Evolutionary conservation across 1,140 invertebrate genomes (phyloP), one percentile per base, ranked within the genome.

Genomic region (Procambarus virginalis): DNA sequence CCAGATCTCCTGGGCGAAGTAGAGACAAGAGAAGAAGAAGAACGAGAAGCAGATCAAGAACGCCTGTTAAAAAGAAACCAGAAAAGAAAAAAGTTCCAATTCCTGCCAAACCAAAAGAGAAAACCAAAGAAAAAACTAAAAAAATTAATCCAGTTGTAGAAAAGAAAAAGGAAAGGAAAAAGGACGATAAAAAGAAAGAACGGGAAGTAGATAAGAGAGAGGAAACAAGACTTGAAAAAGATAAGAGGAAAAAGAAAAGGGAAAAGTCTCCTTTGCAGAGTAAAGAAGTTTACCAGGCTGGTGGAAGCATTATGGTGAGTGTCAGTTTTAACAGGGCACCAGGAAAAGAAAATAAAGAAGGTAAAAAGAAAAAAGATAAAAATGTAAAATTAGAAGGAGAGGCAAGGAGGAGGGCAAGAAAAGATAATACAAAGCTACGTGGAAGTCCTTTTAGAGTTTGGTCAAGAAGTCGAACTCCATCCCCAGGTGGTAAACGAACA

Each of bases 261-360:
- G 89, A 91, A 49, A 87, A 91, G 48, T 91, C 86, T 68, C 89
- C 89, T 34, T 55, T 93, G 5, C 93, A 93, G 68, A 93, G 93
- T 0, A 98, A 98, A 93, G 97, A 98, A 94, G 97, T 98, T 0
- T 98, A 98, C 93, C 97, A 97, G 0, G 97, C 97, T 48, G 97
- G 97, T 5, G 97, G 98, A 94, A 98, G 98, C 93, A 98, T 98
- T 84, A 94, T 98, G 55, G 97, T 98, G 0, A 98, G 97, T 93
- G 97, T 98, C 8, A 98, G 97, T 93, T 98, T 98, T 89, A 81
- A 93, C 97, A 94, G 92, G 91, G 93, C 80, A 89, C 91, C 55
- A 92, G 92, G 60, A 78, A 92, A 46, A 60, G 92, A 84, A 90
- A 92, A 90, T 68, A 92, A 83, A 60, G 81, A 78, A 64, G 70